Conservation (phyloP, 2,797 vertebrate genomes). For the Helicolenus hilgendorfi region DNA sequence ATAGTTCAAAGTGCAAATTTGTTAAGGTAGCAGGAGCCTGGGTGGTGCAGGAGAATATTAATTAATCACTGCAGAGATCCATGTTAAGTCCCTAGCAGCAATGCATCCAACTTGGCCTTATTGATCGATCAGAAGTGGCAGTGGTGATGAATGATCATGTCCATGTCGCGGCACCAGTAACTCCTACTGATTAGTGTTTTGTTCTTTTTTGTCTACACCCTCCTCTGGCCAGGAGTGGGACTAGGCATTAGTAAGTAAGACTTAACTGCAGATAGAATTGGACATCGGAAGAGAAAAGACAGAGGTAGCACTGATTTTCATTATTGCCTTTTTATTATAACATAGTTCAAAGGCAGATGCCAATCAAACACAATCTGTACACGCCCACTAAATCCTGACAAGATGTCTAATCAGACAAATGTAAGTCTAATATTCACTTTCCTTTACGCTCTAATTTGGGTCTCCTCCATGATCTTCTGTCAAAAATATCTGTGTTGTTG, state of each 20-base stretch:
- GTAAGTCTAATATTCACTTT: neutral
- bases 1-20: neutral
- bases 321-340: neutral
- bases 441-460: neutral
- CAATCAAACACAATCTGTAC: no score
- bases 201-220: neutral
- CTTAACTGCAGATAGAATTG: neutral
- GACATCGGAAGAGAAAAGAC: neutral
- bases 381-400: no score
- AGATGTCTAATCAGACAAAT: no score
- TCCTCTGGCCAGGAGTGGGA: neutral
- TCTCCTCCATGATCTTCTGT: neutral
- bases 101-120: neutral
- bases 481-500: neutral
- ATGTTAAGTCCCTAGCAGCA: neutral
- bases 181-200: neutral
- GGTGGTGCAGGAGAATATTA: neutral
- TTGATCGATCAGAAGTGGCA: slow-evolving; percentile 12
- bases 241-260: neutral
- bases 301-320: neutral
- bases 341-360: neutral
- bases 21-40: neutral
- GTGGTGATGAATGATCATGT: slow-evolving; percentile 22
- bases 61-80: slow-evolving; percentile 8
- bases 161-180: neutral